phyloP scores from a whole-genome alignment of 1,140 invertebrate genomes.

The Aricia agestis region DNA sequence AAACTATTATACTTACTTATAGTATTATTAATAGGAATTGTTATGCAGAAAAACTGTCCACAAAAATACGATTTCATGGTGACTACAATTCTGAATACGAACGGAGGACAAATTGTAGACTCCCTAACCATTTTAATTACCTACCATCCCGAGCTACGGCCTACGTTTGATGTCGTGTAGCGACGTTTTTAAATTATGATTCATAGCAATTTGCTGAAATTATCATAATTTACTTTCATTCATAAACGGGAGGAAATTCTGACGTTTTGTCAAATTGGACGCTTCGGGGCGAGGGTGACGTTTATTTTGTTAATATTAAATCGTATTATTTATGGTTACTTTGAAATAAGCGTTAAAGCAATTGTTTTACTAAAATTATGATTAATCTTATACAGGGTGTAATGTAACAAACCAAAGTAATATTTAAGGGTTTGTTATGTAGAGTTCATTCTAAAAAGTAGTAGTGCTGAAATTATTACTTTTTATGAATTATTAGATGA shows the following conservation, averaged over 20 bases:
- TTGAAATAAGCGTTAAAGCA: background rate
- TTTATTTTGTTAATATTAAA: background rate
- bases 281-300: background rate
- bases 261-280: background rate
- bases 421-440: too few species aligned
- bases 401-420: too few species aligned
- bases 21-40: too few species aligned
- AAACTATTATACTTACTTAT: too few species aligned
- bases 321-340: background rate
- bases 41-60: too few species aligned
- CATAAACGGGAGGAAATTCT: background rate
- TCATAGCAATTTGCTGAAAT: background rate
- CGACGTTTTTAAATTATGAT: background rate
- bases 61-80: too few species aligned
- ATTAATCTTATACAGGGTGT: too few species aligned
- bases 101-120: background rate
- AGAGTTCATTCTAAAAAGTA: too few species aligned
- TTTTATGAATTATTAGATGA: too few species aligned
- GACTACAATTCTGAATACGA: too few species aligned
- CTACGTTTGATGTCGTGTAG: background rate
- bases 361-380: too few species aligned
- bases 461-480: too few species aligned
- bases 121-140: background rate
- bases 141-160: background rate
- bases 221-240: conserved; percentile 1